Base-by-base conservation (phyloP, 2,113 vertebrate species). In the Arenaria interpres region DNA sequence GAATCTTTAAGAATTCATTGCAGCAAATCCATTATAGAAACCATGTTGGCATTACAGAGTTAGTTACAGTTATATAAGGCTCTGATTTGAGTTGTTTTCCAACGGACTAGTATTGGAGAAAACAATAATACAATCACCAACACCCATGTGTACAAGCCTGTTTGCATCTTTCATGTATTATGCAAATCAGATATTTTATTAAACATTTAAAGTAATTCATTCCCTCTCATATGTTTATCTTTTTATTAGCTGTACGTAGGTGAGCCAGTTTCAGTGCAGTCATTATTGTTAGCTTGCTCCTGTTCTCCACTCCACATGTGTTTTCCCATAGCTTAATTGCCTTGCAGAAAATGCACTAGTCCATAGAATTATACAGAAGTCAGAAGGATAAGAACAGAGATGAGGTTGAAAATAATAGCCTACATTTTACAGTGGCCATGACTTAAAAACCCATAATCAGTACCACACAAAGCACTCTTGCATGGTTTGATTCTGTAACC, bases 111-210 rank as follows among this genome's bases (percentile, higher is more conserved):
- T 27, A 46, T 3, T 78, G 39, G n/a, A 88, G 96, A 85, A 92
- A 24, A 64, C 30, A 96, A 17, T 39, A 87, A 76, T 46, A 81
- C 6, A 30, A 23, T 64, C 9, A 73, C 30, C 24, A 30, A 94
- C 30, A 56, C 27, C 33, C n/a, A 83, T 19, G 35, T 53, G 43
- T 81, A 53, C 25, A 35, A 74, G 14, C 6, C 14, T 0, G 1
- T 83, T 91, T 56, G 27, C 19, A 59, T 84, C 18, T 92, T 94
- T 86, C 23, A 60, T 37, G 11, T 54, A 67, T 86, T 84, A 92
- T 90, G 68, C 27, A 96, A 89, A 94, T 43, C 46, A 32, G 24
- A 53, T 75, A 77, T 88, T 74, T 93, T 95, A 88, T 93, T 86
- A 93, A 93, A 94, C 37, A 48, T 77, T 93, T 91, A 28, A 92